A percentile compares a stretch with the other conserved stretches of the same genome.
These are phyloP conservation scores for Elephas maximus DNA, from an alignment of 2,113 vertebrate species.

Conservation along the genomic window DNA sequence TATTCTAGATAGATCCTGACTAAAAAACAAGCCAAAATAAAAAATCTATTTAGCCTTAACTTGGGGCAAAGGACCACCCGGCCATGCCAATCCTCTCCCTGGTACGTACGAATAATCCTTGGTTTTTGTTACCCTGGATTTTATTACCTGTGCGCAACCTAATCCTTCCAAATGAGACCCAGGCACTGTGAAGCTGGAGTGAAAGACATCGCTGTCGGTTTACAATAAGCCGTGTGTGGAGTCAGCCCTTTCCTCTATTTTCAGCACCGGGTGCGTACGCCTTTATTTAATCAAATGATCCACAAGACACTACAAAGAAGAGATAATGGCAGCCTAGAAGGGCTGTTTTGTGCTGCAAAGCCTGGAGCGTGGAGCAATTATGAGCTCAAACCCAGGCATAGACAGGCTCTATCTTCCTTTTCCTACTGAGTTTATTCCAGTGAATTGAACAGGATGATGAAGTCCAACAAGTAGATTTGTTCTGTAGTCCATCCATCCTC, in stretches of 20 bases:
- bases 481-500: slow-evolving; percentile 16
- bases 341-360: slow-evolving; percentile 74
- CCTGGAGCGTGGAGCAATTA: slow-evolving; percentile 63
- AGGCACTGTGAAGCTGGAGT: slow-evolving; percentile 34
- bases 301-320: slow-evolving; percentile 70
- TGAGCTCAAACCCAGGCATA: slow-evolving; percentile 57
- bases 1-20: slow-evolving; percentile 50
- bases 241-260: slow-evolving; percentile 54
- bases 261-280: slow-evolving; percentile 58
- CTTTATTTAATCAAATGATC: slow-evolving; percentile 84
- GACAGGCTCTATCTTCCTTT: slow-evolving; percentile 65
- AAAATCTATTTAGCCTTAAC: neutral
- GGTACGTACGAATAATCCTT: slow-evolving; percentile 1
- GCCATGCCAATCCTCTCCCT: neutral
- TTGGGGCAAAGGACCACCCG: slow-evolving; percentile 9
- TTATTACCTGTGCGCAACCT: slow-evolving; percentile 48
- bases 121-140: slow-evolving; percentile 57
- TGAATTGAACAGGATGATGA: slow-evolving; percentile 71
- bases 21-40: slow-evolving; percentile 2
- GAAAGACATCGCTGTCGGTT: slow-evolving; percentile 62
- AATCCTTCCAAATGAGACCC: slow-evolving; percentile 75
- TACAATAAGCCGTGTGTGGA: slow-evolving; percentile 48
- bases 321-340: slow-evolving; percentile 67
- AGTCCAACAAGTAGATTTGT: slow-evolving; percentile 70
- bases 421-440: slow-evolving; percentile 66